Percentiles rank a stretch among this genome's conserved stretches.
Evolutionary conservation across 92 coral and sea anemone genomes (phyloP).

Genomic region (Metridium senile): DNA sequence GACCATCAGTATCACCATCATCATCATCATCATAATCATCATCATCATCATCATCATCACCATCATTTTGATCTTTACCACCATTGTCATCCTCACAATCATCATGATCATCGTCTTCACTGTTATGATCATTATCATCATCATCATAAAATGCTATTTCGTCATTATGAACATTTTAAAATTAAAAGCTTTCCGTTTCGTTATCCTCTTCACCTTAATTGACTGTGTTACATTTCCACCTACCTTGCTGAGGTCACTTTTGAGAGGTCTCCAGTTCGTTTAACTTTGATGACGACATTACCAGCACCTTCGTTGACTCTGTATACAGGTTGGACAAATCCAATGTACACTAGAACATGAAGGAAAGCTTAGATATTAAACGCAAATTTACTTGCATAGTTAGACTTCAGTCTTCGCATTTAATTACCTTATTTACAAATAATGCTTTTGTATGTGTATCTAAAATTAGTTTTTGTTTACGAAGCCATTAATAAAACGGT

Average conservation of each 20-base stretch:
- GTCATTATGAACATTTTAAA: too few species aligned
- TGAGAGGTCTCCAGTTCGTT: not conserved
- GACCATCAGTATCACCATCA: not conserved
- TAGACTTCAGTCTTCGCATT: too few species aligned
- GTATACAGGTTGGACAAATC: not conserved
- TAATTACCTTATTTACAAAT: too few species aligned
- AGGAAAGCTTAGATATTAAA: not conserved
- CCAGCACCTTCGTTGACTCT: not conserved
- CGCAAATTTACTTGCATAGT: not conserved
- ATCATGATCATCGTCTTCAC: not conserved
- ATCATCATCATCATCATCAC: not conserved
- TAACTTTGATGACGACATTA: not conserved
- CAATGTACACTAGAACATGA: not conserved
- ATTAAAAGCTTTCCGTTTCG: too few species aligned
- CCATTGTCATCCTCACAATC: not conserved
- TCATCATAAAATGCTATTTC: not conserved
- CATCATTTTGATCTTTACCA: not conserved
- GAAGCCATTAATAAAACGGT: too few species aligned
- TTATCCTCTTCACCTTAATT: too few species aligned
- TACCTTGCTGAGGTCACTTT: not conserved
- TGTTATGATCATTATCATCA: not conserved
- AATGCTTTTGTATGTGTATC: too few species aligned
- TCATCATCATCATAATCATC: not conserved
- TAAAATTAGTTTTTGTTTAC: too few species aligned
- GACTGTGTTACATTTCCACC: too few species aligned